A percentile compares a stretch with the other conserved stretches of the same genome.
Evolutionary conservation across 2,113 vertebrate genomes (phyloP).

Genomic region (Uria lomvia): DNA sequence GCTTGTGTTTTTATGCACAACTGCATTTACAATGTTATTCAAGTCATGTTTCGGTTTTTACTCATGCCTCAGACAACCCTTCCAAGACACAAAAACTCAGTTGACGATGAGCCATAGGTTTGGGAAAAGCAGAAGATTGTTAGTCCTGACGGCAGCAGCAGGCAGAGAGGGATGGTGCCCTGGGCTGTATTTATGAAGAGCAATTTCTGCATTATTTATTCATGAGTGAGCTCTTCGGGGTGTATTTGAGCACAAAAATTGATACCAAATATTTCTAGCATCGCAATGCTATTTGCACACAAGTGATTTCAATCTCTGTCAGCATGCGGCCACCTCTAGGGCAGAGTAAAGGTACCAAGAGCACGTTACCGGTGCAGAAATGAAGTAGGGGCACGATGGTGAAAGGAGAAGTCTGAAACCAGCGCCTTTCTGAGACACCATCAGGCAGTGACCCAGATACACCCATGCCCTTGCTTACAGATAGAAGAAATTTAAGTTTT

Average conservation of each 20-base stretch:
- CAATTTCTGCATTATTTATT: conserved; percentile 20
- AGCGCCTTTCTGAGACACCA: background rate
- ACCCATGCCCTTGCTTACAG: background rate
- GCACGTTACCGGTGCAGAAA: background rate
- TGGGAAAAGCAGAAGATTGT: background rate
- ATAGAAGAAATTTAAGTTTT: background rate
- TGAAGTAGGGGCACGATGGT: rapidly evolving
- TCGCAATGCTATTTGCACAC: background rate
- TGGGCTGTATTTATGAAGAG: background rate
- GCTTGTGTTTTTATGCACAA: background rate
- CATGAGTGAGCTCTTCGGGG: background rate
- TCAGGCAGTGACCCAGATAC: background rate
- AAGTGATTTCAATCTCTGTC: background rate
- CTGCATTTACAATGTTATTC: background rate
- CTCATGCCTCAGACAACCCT: background rate
- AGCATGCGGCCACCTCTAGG: background rate
- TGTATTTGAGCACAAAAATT: background rate
- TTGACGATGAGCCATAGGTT: background rate
- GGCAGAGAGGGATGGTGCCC: background rate
- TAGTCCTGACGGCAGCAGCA: background rate
- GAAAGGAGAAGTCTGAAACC: background rate
- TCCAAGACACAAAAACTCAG: background rate
- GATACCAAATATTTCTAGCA: background rate
- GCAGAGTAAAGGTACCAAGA: background rate
- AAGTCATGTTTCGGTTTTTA: background rate